Evolutionary conservation across 35 echinoderm and acorn worm genomes (phyloP).

Genomic region (Lytechinus variegatus): DNA sequence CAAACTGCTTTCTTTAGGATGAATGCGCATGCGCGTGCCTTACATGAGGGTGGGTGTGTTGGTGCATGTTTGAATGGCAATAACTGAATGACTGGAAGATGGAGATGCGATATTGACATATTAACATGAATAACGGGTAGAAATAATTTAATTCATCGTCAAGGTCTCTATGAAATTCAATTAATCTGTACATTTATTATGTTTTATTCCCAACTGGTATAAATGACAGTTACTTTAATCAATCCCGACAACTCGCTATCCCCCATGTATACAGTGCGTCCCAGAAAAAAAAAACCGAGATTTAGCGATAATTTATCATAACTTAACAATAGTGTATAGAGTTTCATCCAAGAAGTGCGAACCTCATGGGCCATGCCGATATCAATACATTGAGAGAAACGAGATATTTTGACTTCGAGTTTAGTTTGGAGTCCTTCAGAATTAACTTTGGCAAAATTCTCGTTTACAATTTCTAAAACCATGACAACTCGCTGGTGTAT

Average conservation of each 20-base stretch:
- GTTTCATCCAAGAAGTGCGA: not conserved
- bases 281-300: too few species aligned
- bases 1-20: too few species aligned
- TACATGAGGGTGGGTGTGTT: too few species aligned
- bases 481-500: not conserved
- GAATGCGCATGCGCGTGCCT: too few species aligned
- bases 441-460: not conserved
- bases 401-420: not conserved
- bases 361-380: not conserved
- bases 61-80: too few species aligned
- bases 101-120: too few species aligned
- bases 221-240: not conserved
- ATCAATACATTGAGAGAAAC: not conserved
- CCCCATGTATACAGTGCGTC: too few species aligned
- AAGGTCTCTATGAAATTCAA: not conserved
- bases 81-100: too few species aligned
- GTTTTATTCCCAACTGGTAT: not conserved
- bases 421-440: not conserved
- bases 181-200: not conserved
- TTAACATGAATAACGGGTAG: too few species aligned
- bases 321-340: too few species aligned
- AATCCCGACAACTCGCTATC: not conserved
- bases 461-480: not conserved
- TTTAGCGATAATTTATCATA: too few species aligned
- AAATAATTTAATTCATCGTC: too few species aligned